phyloP scores from a whole-genome alignment of 2,888 invertebrate species.

The Brenthis ino region DNA sequence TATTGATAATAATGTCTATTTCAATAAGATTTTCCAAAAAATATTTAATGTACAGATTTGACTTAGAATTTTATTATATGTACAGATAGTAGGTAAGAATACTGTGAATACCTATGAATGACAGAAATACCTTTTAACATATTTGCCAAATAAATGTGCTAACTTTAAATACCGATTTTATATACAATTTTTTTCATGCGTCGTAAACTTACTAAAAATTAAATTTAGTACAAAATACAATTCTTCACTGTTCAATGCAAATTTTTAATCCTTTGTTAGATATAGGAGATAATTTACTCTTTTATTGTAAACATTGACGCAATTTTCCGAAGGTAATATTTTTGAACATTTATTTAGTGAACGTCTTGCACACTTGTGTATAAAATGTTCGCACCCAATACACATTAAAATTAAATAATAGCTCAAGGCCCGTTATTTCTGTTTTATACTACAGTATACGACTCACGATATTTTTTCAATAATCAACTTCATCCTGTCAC shows the following conservation, averaged over 20 bases:
- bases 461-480: constrained; percentile 35
- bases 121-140: no score
- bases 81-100: no score
- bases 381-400: constrained; percentile 48
- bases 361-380: constrained; percentile 31
- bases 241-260: not conserved
- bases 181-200: no score
- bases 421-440: constrained; percentile 75
- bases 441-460: constrained; percentile 51
- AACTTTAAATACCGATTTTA: no score
- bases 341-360: constrained; percentile 25
- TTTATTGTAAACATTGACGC: constrained; percentile 22
- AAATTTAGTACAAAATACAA: no score
- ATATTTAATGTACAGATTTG: no score
- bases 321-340: constrained; percentile 28
- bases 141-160: no score
- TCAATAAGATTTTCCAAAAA: no score
- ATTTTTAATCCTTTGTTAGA: constrained; percentile 1
- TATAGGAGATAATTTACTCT: constrained; percentile 15
- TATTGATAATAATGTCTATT: no score
- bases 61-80: no score
- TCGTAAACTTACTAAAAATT: no score
- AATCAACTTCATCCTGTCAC: constrained; percentile 39
- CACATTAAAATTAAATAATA: constrained; percentile 76
- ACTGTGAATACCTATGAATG: no score